Base-by-base conservation (phyloP, 2,797 vertebrate species). In the Choloepus didactylus region DNA sequence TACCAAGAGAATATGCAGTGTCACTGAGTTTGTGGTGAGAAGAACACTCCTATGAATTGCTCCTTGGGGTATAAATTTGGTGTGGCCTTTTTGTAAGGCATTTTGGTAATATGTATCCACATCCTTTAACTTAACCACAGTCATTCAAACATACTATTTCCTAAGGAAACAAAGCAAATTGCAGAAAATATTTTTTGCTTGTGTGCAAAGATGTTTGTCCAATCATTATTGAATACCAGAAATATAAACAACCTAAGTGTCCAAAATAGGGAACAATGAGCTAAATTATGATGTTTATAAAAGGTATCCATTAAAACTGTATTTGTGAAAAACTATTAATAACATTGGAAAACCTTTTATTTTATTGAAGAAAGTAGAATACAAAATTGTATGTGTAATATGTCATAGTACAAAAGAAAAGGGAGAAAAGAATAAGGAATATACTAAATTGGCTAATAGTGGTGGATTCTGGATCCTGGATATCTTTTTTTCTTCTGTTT, bases 221-320 rank as follows among this genome's bases (percentile, higher is more conserved):
- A 3, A 67, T 23, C 38, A 38, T 75, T 49, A 64, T 64, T 44
- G 59, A 75, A 66, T 25, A 49, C 59, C 56, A 72, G 41, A 94
- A 59, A 73, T 81, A 87, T 59, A 75, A 87, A 41, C 18, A 25
- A 75, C 18, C 25, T 66, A 75, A 11, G 19, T 27, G 31, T 60
- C 51, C 29, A 67, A 75, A 81, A 81, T 49, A 41, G 23, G 6
- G 59, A 80, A 27, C 23, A 86, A 60, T 79, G 59, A 72, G 23
- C 38, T 38, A 31, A 64, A 49, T 59, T 73, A 49, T 31, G 31
- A 14, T 64, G 3, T 41, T 60, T 60, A 18, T 72, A 31, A 77
- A 77, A 77, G 21, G 6, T 9, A 84, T n/a, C 51, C n/a, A 76
- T 77, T 89, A 51, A n/a, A 35, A 60, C 81, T 91, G 54, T 70